These are phyloP conservation scores for Phenganax subtilis DNA, from an alignment of 92 coral and sea anemone genomes.

Conservation along the genomic window DNA sequence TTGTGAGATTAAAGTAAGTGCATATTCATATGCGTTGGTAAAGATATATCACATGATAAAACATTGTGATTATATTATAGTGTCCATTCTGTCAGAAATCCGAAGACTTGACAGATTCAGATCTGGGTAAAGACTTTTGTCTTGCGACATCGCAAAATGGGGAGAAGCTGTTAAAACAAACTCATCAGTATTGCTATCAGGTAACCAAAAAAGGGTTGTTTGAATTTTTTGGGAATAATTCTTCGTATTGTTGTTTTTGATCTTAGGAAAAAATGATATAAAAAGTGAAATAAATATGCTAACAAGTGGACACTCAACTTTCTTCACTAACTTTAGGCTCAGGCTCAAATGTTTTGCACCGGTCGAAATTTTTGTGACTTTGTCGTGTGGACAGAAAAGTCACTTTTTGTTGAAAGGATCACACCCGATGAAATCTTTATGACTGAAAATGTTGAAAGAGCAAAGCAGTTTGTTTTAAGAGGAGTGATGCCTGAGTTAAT, in stretches of 20 bases:
- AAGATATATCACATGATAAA: not conserved
- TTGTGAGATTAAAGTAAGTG: constrained; percentile 38
- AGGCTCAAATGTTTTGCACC: constrained; percentile 44
- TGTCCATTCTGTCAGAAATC: constrained; percentile 40
- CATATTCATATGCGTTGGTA: not conserved
- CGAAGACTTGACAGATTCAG: constrained; percentile 34
- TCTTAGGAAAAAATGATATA: not conserved
- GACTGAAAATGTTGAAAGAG: constrained; percentile 43
- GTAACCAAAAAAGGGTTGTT: not conserved
- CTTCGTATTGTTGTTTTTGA: not conserved
- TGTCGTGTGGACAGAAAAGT: constrained; percentile 55
- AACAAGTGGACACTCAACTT: not conserved
- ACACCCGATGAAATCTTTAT: constrained; percentile 43
- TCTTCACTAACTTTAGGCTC: constrained; percentile 23
- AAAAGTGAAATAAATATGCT: not conserved
- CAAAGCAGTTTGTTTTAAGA: constrained; percentile 45
- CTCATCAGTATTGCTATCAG: constrained; percentile 39
- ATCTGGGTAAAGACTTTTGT: constrained; percentile 36
- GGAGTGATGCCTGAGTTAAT: constrained; percentile 45
- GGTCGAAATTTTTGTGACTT: constrained; percentile 45
- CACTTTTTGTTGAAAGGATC: constrained; percentile 49
- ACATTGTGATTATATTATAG: not conserved
- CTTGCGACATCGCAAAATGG: constrained; percentile 36
- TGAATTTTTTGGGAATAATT: not conserved
- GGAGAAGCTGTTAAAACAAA: constrained; percentile 32